A percentile compares a stretch with the other conserved stretches of the same genome.
Evolutionary conservation across 2,888 invertebrate genomes (phyloP).

Genomic region (Neria commutata): DNA sequence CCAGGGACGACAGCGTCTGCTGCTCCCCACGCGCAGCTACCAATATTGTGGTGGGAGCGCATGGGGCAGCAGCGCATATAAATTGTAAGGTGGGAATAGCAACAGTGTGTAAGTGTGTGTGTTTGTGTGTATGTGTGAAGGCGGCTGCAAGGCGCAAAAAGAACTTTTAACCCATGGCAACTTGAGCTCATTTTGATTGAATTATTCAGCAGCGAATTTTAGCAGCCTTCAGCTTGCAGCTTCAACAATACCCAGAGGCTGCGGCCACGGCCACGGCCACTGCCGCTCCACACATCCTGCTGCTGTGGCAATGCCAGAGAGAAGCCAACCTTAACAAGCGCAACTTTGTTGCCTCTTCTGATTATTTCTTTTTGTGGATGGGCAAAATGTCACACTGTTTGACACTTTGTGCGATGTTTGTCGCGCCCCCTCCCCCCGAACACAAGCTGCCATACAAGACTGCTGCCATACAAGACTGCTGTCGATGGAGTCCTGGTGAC

Average conservation of each 20-base stretch:
- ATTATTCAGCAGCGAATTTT: constrained; percentile 48
- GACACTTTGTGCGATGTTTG: constrained; percentile 15
- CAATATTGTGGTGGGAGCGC: neutral
- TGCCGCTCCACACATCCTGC: neutral
- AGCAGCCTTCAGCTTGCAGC: no score
- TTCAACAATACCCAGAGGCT: constrained; percentile 19
- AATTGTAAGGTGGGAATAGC: no score
- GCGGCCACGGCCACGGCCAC: neutral
- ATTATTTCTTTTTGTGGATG: constrained; percentile 32
- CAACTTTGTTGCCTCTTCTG: constrained; percentile 17
- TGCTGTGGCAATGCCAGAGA: neutral
- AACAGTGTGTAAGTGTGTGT: neutral
- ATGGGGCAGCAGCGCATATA: neutral
- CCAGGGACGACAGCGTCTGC: neutral
- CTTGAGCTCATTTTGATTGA: constrained; percentile 29
- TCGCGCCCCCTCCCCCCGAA: neutral
- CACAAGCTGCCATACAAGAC: neutral
- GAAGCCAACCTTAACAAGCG: constrained; percentile 11
- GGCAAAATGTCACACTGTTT: constrained; percentile 11
- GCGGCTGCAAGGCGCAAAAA: neutral
- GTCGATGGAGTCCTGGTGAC: constrained; percentile 16
- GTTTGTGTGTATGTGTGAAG: neutral
- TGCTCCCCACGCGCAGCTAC: no score
- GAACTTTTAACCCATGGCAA: constrained; percentile 27
- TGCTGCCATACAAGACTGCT: neutral